Evolutionary conservation across 1,140 invertebrate genomes (phyloP).

Genomic region (Druon quercuslanigerum): DNA sequence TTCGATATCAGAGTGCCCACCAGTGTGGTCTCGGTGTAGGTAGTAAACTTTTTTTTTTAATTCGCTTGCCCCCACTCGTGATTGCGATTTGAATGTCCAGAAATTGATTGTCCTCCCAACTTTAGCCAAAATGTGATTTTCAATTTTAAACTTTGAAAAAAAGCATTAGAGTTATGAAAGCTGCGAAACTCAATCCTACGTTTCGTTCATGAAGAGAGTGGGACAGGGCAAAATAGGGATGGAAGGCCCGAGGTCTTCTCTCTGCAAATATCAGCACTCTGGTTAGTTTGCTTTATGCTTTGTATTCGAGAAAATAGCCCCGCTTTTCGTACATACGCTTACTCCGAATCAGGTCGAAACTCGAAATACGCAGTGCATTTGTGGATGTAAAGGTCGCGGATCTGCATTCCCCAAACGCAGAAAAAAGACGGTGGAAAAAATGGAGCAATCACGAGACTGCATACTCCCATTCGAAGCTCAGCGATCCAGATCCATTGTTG

Average conservation of each 20-base stretch:
- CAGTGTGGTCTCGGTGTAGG: too few relatives aligned
- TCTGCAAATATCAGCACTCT: constrained; percentile 58
- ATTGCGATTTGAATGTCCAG: background rate
- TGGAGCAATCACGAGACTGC: constrained; percentile 34
- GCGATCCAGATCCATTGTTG: background rate
- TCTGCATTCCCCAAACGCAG: constrained; percentile 39
- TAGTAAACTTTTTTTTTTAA: too few relatives aligned
- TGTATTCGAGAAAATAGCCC: constrained; percentile 52
- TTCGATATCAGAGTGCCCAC: too few relatives aligned
- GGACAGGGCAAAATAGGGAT: constrained; percentile 40
- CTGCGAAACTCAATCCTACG: constrained; percentile 33
- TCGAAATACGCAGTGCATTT: constrained; percentile 53
- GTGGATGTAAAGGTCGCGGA: constrained; percentile 42
- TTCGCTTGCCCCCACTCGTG: too few relatives aligned
- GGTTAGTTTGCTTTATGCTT: constrained; percentile 60
- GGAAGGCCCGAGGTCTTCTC: constrained; percentile 36
- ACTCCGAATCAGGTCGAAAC: constrained; percentile 53
- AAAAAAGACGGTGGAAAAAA: constrained; percentile 36
- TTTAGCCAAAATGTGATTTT: too few relatives aligned
- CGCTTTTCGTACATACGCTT: constrained; percentile 46
- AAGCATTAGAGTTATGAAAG: constrained; percentile 51
- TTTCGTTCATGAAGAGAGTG: background rate
- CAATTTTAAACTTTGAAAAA: background rate
- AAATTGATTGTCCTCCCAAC: too few relatives aligned
- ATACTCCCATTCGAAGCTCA: constrained; percentile 8